Evolutionary conservation across 2,888 invertebrate species (phyloP), one percentile per base, ranked within the genome.

Genomic region (Cartodere bifasciata): DNA sequence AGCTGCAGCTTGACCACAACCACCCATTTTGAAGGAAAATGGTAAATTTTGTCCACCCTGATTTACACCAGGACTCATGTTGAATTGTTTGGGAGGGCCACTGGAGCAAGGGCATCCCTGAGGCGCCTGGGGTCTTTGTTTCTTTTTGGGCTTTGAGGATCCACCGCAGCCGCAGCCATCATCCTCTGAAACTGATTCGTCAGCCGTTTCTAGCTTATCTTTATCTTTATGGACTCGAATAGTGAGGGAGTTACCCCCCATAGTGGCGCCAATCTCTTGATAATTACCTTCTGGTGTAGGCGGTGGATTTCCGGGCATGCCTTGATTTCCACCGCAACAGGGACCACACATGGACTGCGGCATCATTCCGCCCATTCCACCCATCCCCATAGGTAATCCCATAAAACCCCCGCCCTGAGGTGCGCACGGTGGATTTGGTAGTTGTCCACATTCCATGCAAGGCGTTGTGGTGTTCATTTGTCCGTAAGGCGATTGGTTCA

Each of bases 231-330:
- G 73, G 13, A 76, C 70, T 12, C 74, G 60, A 32, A 77, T 75
- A 39, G 70, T 72, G 10, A 77, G 57, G 45, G 72, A 70, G 47
- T 76, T 76, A 22, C 70, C 72, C 28, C 74, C 69, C 59, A 75
- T 70, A 17, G 66, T 64, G 2, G 75, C 75, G 1, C 71, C 71
- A 23, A 77, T 75, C 56, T 77, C 75, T 55, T 75, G 73, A 42
- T 69, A 73, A 20, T 63, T 63, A 56, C 63, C 53, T 4, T 41
- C 35, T 3, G 41, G 40, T 10, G 38, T 35, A 4, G 36, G 35
- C 13, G 31, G 28, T 13, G 31, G 9, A 27, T 14, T 16, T 26
- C 28, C 9, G 29, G 23, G 9, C 23, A 22, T n/a, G 26, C 21
- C 13, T 33, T 28, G 10, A 29, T 33, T 11, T 20, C 33, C 6